Evolutionary conservation across 2,113 vertebrate genomes (phyloP), one percentile per base, ranked within the genome.

Genomic region (Puffinus mauretanicus): DNA sequence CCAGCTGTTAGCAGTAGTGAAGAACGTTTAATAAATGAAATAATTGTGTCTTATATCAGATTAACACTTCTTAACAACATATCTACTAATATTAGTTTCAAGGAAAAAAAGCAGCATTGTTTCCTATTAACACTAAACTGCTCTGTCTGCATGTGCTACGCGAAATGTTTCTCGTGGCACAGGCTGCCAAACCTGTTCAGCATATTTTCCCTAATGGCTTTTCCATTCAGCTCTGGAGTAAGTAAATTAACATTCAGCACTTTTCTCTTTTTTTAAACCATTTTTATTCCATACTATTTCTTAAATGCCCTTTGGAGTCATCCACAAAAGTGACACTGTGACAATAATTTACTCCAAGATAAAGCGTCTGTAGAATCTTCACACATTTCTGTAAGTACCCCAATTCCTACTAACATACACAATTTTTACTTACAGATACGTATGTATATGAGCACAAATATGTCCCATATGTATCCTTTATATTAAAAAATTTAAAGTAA

Each of bases 221-320:
- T 81, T 84, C 82, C 86, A 92, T 93, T 82, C 80, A 83, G 32
- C 40, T 96, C 58, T 16, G 9, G 69, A 57, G 11, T 29, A 65
- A 60, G 36, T 38, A 96, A 93, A 90, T 94, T 66, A 92, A 67
- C 30, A 77, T 85, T 95, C 94, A 82, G 24, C 38, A 84, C 36
- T 62, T 66, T n/a, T 71, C 38, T 54, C 54, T 51, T 54, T 81
- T 20, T 78, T 70, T 10, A 44, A 91, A 67, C 29, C 3, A 7
- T 34, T 40, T 26, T 55, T 62, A 34, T 78, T 82, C 42, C 15
- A 30, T 9, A 36, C 21, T 11, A 36, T 62, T 93, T 90, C 47
- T 91, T 72, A 65, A 89, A 87, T 54, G 77, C 55, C 57, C 69
- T 73, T 60, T 77, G 88, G 72, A 93, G 46, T 73, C 61, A 67